These are phyloP conservation scores for Cheilinus undulatus DNA, from an alignment of 2,113 vertebrate species.

Conservation along the genomic window DNA sequence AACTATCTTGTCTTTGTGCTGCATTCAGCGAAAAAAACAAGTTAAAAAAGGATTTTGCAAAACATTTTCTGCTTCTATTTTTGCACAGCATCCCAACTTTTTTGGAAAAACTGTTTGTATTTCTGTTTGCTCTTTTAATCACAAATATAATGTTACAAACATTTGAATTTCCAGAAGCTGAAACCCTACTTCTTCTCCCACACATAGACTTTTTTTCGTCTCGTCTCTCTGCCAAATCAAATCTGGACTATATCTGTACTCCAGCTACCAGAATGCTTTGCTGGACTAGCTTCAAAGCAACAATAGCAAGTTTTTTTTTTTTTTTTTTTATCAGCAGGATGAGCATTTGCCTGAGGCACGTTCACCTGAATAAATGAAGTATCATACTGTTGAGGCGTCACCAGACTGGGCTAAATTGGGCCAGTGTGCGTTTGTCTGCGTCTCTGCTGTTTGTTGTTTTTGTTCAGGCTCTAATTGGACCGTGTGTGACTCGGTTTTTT, in stretches of 20 bases:
- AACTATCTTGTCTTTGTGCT: no score
- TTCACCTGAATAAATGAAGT: constrained; percentile 62
- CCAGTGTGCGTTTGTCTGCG: constrained; percentile 27
- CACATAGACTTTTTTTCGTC: constrained; percentile 13
- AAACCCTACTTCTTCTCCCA: constrained; percentile 21
- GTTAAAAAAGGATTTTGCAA: no score
- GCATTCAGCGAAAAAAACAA: no score
- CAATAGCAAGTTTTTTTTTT: not conserved
- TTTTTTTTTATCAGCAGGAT: constrained; percentile 27
- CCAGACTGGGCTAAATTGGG: constrained; percentile 51
- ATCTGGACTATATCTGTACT: not conserved
- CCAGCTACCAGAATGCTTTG: constrained; percentile 19
- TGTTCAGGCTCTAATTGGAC: constrained; percentile 65
- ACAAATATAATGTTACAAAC: constrained; percentile 12
- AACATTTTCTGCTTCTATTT: no score
- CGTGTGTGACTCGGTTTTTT: constrained; percentile 55
- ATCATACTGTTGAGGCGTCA: constrained; percentile 30
- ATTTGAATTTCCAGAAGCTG: constrained; percentile 13
- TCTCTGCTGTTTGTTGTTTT: constrained; percentile 47
- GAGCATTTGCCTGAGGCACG: constrained; percentile 34
- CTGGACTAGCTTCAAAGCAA: constrained; percentile 39
- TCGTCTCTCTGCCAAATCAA: constrained; percentile 34
- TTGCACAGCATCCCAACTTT: no score
- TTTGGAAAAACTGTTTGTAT: not conserved
- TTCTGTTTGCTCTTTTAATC: not conserved